Conservation (phyloP, 2,113 vertebrate species). For the Kobus ellipsiprymnus region DNA sequence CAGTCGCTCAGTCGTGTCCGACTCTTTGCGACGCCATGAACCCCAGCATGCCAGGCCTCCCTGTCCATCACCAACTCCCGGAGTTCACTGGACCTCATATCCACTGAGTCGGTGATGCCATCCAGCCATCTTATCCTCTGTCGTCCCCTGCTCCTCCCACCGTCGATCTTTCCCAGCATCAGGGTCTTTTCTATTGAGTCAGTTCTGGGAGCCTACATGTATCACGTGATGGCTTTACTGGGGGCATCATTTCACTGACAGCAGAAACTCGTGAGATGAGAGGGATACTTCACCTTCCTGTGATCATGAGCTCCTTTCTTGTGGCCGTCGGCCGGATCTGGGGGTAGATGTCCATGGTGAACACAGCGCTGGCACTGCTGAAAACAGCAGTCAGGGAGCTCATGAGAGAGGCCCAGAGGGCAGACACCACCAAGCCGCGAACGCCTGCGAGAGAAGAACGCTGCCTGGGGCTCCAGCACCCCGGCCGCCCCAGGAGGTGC, state of each 20-base stretch:
- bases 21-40: neutral
- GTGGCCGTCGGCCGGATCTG: slow-evolving; percentile 5
- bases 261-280: neutral
- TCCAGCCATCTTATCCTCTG: neutral
- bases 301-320: slow-evolving; percentile 33
- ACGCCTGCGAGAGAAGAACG: neutral
- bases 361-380: slow-evolving; percentile 21
- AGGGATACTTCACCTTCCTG: slow-evolving; percentile 35
- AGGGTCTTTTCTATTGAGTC: neutral
- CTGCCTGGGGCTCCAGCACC: neutral
- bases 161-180: neutral
- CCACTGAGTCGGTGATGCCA: neutral
- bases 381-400: slow-evolving; percentile 13
- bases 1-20: neutral
- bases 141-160: neutral
- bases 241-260: neutral
- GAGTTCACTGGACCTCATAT: neutral
- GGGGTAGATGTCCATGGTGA: slow-evolving; percentile 54
- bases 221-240: neutral
- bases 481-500: too few relatives aligned
- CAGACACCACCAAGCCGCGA: slow-evolving; percentile 24
- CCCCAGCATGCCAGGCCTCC: neutral
- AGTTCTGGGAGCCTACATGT: neutral
- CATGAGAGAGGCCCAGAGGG: slow-evolving; percentile 9
- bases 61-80: neutral